A percentile compares a stretch with the other conserved stretches of the same genome.
Conservation (phyloP, 1,140 invertebrate genomes). For the Diprion similis region DNA sequence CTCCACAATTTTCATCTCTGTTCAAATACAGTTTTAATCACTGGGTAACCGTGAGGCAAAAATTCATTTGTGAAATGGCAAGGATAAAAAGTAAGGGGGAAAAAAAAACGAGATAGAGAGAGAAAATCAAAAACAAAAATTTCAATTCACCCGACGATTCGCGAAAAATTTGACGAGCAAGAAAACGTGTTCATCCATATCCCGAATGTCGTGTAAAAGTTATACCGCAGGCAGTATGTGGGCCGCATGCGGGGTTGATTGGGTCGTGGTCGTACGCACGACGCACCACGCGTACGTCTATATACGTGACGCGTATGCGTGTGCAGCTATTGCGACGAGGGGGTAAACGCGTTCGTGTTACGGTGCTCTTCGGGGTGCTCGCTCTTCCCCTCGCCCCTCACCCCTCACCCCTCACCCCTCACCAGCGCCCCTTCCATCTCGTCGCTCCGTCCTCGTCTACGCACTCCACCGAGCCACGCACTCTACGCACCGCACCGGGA, state of each 20-base stretch:
- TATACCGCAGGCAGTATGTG: conserved; percentile 1
- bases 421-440: neutral
- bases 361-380: conserved; percentile 29
- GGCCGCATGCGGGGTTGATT: neutral
- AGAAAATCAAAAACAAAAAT: too few species aligned
- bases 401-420: neutral
- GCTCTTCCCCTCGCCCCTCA: conserved; percentile 24
- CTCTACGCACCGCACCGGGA: conserved; percentile 50
- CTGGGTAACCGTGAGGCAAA: too few species aligned
- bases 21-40: too few species aligned
- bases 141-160: too few species aligned
- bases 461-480: conserved; percentile 7
- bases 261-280: neutral
- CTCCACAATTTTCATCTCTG: too few species aligned
- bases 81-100: too few species aligned
- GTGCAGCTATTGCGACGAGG: conserved; percentile 35
- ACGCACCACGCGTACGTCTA: neutral
- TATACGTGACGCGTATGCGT: conserved; percentile 31
- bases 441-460: neutral
- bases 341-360: conserved; percentile 19
- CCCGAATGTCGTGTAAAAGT: neutral
- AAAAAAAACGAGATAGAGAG: too few species aligned
- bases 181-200: neutral
- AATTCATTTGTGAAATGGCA: too few species aligned
- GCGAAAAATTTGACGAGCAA: too few species aligned